Percentiles rank a stretch among this genome's conserved stretches.
Evolutionary conservation across 1,140 invertebrate species (phyloP).

Genomic region (Yoshiicerus persimilis): DNA sequence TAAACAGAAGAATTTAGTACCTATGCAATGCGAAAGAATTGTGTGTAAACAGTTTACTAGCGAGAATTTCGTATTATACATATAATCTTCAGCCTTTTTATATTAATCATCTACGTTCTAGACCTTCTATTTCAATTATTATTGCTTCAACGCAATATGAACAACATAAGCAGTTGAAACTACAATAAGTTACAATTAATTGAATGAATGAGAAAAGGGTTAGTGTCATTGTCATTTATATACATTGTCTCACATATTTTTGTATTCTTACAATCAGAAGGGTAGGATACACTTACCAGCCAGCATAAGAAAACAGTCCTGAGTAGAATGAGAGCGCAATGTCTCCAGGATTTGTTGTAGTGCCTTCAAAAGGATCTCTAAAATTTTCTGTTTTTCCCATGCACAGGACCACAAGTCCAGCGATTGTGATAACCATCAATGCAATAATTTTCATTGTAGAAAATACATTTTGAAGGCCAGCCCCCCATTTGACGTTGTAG

Average conservation of each 20-base stretch:
- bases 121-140: no score
- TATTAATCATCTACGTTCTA: no score
- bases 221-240: no score
- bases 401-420: slow-evolving; percentile 67
- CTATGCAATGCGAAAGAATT: no score
- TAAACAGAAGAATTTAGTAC: no score
- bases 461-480: slow-evolving; percentile 88
- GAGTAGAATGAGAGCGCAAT: slow-evolving; percentile 67
- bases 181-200: not conserved
- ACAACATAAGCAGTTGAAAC: no score
- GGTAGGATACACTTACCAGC: slow-evolving; percentile 57
- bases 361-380: slow-evolving; percentile 59
- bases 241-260: not conserved
- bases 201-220: not conserved
- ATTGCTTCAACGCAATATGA: no score
- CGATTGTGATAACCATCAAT: slow-evolving; percentile 80
- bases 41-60: no score
- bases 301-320: slow-evolving; percentile 70
- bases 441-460: slow-evolving; percentile 91
- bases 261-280: not conserved
- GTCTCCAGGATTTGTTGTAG: slow-evolving; percentile 57
- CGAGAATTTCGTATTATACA: no score
- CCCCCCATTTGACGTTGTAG: slow-evolving; percentile 93
- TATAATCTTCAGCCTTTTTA: no score
- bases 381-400: slow-evolving; percentile 61